Conservation (phyloP, 2,888 invertebrate genomes). For the Tridacna crocea region DNA sequence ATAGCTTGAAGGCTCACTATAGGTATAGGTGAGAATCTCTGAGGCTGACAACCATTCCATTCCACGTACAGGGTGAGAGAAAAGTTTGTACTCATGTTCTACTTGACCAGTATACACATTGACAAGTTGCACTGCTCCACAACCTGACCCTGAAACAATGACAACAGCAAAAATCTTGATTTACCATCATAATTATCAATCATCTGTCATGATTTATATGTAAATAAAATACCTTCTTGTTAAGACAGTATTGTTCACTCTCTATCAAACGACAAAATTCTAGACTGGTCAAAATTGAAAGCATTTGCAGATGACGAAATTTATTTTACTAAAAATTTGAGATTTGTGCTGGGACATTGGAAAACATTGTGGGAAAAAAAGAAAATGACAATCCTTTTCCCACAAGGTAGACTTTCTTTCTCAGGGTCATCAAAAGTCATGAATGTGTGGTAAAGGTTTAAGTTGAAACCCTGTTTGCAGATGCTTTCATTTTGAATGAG, state of each 20-base stretch:
- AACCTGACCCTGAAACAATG: slow-evolving; percentile 45
- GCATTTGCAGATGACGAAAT: too few species aligned
- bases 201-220: too few species aligned
- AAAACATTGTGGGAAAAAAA: slow-evolving; percentile 2
- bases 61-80: slow-evolving; percentile 53
- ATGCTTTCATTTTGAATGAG: neutral
- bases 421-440: too few species aligned
- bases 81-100: slow-evolving; percentile 57
- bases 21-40: slow-evolving; percentile 47
- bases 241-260: too few species aligned
- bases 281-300: too few species aligned
- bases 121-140: slow-evolving; percentile 53
- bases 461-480: neutral
- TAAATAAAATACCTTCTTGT: too few species aligned
- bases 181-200: too few species aligned
- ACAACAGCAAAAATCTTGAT: neutral
- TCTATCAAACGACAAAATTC: too few species aligned
- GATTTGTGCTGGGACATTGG: too few species aligned
- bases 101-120: slow-evolving; percentile 58
- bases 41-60: slow-evolving; percentile 41
- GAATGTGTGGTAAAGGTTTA: neutral
- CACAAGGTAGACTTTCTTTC: neutral
- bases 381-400: neutral
- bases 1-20: slow-evolving; percentile 42
- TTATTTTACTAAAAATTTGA: too few species aligned